Evolutionary conservation across 2,797 vertebrate species (phyloP).

Genomic region (Gephyroberyx darwinii): DNA sequence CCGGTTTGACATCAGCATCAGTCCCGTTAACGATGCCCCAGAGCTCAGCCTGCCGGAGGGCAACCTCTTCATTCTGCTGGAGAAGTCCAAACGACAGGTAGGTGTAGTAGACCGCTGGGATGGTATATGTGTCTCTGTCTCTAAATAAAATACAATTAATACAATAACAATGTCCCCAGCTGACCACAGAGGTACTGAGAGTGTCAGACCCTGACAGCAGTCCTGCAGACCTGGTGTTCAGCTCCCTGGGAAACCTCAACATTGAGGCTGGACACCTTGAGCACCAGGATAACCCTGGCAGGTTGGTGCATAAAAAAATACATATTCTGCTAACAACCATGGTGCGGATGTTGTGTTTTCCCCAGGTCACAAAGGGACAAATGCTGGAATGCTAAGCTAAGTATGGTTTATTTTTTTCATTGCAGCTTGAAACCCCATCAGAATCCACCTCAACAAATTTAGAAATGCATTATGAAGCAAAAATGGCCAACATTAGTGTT

Average conservation of each 20-base stretch:
- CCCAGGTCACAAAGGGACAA: too few species aligned
- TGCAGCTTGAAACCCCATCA: too few species aligned
- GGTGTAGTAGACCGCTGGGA: not conserved
- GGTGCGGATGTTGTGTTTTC: too few species aligned
- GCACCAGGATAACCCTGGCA: conserved; percentile 79
- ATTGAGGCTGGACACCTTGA: conserved; percentile 86
- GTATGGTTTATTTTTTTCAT: too few species aligned
- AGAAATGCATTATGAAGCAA: too few species aligned
- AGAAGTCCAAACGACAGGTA: conserved; percentile 85
- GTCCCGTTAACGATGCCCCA: conserved; percentile 87
- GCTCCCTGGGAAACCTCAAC: conserved; percentile 84
- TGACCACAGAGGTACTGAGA: conserved; percentile 81
- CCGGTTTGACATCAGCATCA: conserved; percentile 84
- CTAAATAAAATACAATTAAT: conserved; percentile 22
- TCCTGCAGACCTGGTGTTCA: conserved; percentile 80
- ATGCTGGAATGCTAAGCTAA: too few species aligned
- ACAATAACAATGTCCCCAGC: conserved; percentile 28
- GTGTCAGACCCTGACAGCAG: conserved; percentile 86
- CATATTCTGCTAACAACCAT: too few species aligned
- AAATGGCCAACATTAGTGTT: too few species aligned
- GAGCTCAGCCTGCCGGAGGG: conserved; percentile 86
- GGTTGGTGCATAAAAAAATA: conserved; percentile 50
- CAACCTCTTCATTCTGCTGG: conserved; percentile 84
- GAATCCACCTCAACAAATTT: too few species aligned
- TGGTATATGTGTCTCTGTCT: not conserved